phyloP scores from a whole-genome alignment of 2,797 vertebrate genomes.

The Eupleurogrammus muticus region DNA sequence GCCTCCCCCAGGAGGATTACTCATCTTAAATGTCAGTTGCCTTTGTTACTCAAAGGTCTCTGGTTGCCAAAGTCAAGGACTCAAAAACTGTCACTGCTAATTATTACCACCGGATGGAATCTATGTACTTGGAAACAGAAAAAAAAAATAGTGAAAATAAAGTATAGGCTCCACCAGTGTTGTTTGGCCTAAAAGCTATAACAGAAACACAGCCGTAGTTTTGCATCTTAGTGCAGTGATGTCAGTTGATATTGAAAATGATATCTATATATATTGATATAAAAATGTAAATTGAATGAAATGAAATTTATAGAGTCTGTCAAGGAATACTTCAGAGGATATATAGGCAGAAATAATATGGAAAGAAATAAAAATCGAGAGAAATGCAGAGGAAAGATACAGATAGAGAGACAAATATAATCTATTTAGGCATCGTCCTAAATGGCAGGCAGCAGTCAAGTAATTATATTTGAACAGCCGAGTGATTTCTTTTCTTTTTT shows the following conservation, averaged over 20 bases:
- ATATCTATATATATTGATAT: constrained; percentile 10
- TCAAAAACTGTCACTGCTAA: constrained; percentile 8
- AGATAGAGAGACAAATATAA: constrained; percentile 45
- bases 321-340: constrained; percentile 13
- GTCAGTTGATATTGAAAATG: neutral
- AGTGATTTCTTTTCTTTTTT: constrained; percentile 59
- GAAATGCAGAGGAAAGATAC: neutral
- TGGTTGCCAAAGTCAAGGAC: constrained; percentile 3
- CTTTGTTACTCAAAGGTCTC: constrained; percentile 21
- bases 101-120: constrained; percentile 14
- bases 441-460: constrained; percentile 72
- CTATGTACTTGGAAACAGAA: constrained; percentile 6
- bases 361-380: constrained; percentile 5
- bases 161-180: constrained; percentile 2
- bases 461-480: constrained; percentile 76
- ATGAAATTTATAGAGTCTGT: constrained; percentile 12
- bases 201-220: neutral
- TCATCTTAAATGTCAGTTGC: constrained; percentile 5
- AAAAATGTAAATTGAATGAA: constrained; percentile 28
- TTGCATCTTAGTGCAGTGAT: neutral
- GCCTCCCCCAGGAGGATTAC: too few species aligned
- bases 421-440: constrained; percentile 51
- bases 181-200: constrained; percentile 4
- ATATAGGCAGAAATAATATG: neutral
- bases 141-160: constrained; percentile 21